Percentiles rank a stretch among this genome's conserved stretches.
Evolutionary conservation across 2,797 vertebrate species (phyloP).

Genomic region (Antrozous pallidus): DNA sequence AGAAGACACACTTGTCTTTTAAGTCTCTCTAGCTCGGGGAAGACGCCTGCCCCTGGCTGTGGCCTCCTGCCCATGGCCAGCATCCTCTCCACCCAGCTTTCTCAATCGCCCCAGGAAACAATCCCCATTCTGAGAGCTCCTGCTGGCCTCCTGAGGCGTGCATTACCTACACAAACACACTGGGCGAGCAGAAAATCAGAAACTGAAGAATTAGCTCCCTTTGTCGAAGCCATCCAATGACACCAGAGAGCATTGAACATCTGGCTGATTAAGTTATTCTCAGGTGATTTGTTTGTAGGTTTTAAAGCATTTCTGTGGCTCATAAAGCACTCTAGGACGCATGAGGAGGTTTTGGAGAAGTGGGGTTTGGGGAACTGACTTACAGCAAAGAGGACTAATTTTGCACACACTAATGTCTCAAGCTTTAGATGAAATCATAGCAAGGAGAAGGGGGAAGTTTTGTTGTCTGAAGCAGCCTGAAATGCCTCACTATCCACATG

Average conservation of each 20-base stretch:
- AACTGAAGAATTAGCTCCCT: conserved; percentile 34
- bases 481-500: background rate
- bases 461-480: conserved; percentile 9
- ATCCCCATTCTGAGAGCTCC: background rate
- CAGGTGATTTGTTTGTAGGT: background rate
- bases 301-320: conserved; percentile 67
- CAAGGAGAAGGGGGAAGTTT: background rate
- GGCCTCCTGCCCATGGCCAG: background rate
- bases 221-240: conserved; percentile 60
- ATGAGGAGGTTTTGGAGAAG: conserved; percentile 21
- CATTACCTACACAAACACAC: background rate
- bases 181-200: conserved; percentile 15
- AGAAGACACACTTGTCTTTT: conserved; percentile 23
- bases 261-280: conserved; percentile 60
- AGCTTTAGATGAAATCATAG: conserved; percentile 7
- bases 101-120: background rate
- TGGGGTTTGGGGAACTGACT: background rate
- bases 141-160: background rate
- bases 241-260: conserved; percentile 74
- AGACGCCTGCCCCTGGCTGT: background rate
- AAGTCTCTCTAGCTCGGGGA: background rate
- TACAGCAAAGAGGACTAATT: background rate
- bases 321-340: conserved; percentile 5
- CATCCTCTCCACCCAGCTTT: background rate
- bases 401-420: background rate